Conservation (phyloP, 2,797 vertebrate genomes). For the Microctenopoma lineatum region DNA sequence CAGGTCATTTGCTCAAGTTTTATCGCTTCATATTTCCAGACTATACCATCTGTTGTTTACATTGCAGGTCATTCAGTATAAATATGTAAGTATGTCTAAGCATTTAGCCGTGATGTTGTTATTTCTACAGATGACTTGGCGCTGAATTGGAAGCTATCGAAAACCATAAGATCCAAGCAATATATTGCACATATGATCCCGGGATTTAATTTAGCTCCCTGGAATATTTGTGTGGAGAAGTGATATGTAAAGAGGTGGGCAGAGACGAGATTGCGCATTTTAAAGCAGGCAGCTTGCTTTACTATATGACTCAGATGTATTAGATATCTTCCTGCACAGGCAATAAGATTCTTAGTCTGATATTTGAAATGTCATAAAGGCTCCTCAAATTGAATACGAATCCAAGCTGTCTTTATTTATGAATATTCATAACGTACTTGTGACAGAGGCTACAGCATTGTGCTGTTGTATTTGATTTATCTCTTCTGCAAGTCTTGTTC, state of each 20-base stretch:
- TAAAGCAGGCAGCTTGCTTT: conserved; percentile 37
- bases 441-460: conserved; percentile 55
- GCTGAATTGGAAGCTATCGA: conserved; percentile 12
- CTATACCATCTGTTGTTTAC: conserved; percentile 62
- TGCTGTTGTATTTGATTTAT: conserved; percentile 73
- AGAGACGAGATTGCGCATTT: conserved; percentile 53
- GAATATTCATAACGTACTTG: conserved; percentile 77
- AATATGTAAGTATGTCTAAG: conserved; percentile 26
- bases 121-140: conserved; percentile 20
- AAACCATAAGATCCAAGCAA: conserved; percentile 25
- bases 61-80: conserved; percentile 31
- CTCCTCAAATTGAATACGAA: conserved; percentile 68
- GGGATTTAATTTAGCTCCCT: conserved; percentile 33
- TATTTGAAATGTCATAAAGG: conserved; percentile 63
- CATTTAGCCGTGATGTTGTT: conserved; percentile 19
- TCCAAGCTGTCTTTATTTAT: conserved; percentile 63
- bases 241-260: conserved; percentile 41
- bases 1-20: conserved; percentile 40
- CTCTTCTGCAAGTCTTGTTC: conserved; percentile 58
- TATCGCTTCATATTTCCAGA: conserved; percentile 29
- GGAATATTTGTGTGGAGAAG: conserved; percentile 32
- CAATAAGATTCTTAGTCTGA: conserved; percentile 59
- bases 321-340: conserved; percentile 56
- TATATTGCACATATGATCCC: conserved; percentile 25
- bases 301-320: conserved; percentile 59